Percentiles rank a stretch among this genome's conserved stretches.
Evolutionary conservation across 2,888 invertebrate genomes (phyloP).

Genomic region (Leucophora obtusa): DNA sequence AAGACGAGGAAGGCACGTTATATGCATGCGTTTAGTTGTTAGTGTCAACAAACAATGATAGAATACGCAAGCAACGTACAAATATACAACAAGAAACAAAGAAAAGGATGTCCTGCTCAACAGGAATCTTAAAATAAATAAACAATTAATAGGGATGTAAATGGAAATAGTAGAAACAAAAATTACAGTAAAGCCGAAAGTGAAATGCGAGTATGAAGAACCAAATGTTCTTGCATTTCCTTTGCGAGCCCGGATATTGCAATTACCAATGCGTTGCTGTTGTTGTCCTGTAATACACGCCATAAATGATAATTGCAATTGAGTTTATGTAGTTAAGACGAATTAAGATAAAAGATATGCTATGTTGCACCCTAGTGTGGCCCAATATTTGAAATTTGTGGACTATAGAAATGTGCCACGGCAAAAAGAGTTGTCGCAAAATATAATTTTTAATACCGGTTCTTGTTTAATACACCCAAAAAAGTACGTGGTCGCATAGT

Average conservation of each 20-base stretch:
- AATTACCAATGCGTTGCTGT: background rate
- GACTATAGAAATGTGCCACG: no score
- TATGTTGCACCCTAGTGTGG: background rate
- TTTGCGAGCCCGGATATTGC: background rate
- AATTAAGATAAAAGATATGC: background rate
- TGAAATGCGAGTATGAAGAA: background rate
- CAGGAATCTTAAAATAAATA: constrained; percentile 15
- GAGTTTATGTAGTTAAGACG: background rate
- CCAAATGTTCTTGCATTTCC: background rate
- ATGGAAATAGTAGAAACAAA: background rate
- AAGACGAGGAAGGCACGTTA: background rate
- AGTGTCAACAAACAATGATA: background rate
- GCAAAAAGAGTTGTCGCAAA: no score
- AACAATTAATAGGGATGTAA: background rate
- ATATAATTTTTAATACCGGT: no score
- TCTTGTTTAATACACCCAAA: no score
- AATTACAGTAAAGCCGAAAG: background rate
- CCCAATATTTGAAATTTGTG: no score
- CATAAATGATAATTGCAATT: constrained; percentile 5
- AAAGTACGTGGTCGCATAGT: no score
- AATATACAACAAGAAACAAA: constrained; percentile 30
- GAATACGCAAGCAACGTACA: background rate
- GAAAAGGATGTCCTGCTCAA: constrained; percentile 54
- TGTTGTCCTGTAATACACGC: background rate
- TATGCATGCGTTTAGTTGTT: background rate